Percentiles rank a stretch among this genome's conserved stretches.
Conservation (phyloP, 2,797 vertebrate genomes). For the Eidolon dupreanum region DNA sequence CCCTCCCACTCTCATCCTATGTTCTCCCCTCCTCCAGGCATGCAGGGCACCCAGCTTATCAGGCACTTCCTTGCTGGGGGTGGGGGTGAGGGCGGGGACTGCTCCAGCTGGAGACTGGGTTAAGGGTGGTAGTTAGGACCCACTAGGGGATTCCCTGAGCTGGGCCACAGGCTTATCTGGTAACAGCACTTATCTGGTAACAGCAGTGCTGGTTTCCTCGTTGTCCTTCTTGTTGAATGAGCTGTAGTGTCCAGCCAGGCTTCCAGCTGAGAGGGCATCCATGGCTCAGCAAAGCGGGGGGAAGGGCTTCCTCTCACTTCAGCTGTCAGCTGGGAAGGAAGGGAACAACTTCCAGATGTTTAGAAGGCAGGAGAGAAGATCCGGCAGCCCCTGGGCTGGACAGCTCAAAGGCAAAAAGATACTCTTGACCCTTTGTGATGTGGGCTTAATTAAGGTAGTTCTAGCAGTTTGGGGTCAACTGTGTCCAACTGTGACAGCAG, state of each 20-base stretch:
- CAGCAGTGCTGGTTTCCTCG: fast-evolving
- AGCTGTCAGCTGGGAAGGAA: constrained; percentile 50
- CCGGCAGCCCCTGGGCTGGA: background rate
- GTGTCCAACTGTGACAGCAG: background rate
- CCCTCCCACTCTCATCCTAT: background rate
- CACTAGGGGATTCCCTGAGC: background rate
- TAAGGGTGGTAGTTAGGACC: background rate
- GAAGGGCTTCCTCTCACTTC: constrained; percentile 63
- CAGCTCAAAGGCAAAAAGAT: background rate
- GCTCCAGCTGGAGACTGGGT: no score
- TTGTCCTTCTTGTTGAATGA: background rate
- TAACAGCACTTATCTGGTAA: fast-evolving
- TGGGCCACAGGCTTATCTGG: fast-evolving
- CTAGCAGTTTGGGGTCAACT: fast-evolving
- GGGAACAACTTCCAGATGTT: constrained; percentile 77
- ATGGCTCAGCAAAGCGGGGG: background rate
- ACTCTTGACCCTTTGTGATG: background rate
- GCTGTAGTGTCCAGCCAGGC: background rate
- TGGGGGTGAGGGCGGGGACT: no score
- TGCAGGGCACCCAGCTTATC: background rate
- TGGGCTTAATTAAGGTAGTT: background rate
- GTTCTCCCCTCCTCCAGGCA: background rate
- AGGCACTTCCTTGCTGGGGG: background rate
- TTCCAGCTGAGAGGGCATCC: background rate
- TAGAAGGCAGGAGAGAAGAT: background rate